Evolutionary conservation across 2,797 vertebrate species (phyloP).

Genomic region (Anas bahamensis): DNA sequence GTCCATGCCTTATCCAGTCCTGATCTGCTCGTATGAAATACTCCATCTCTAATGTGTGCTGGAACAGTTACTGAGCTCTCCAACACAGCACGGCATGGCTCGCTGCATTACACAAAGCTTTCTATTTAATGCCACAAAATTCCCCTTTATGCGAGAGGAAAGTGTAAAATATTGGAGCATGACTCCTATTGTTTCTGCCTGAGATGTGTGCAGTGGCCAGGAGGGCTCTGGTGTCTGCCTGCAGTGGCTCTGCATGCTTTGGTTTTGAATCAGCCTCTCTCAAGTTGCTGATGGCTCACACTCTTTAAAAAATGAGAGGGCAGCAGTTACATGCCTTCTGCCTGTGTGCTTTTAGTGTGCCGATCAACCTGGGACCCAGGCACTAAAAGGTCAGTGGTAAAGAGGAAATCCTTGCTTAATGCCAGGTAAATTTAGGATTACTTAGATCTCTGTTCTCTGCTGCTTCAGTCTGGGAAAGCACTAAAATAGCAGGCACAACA

Average conservation of each 20-base stretch:
- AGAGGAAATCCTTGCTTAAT: constrained; percentile 21
- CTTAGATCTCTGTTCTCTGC: not conserved
- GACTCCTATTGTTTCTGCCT: not conserved
- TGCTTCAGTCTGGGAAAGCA: not conserved
- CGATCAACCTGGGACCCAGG: not conserved
- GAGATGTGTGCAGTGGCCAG: not conserved
- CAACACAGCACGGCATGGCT: not conserved
- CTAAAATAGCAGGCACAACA: not conserved
- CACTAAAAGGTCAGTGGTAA: not conserved
- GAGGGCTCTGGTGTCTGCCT: not conserved
- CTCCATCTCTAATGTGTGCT: not conserved
- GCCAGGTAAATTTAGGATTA: not conserved
- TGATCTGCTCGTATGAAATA: not conserved
- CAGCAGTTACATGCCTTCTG: not conserved
- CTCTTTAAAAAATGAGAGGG: not conserved
- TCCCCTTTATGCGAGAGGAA: not conserved
- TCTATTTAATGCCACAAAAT: not conserved
- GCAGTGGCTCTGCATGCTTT: not conserved
- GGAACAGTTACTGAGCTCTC: not conserved
- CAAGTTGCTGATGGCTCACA: not conserved
- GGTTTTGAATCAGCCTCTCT: not conserved
- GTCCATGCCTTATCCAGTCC: not conserved
- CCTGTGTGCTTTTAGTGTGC: not conserved
- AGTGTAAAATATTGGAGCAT: not conserved
- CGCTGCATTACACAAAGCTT: not conserved